Base-by-base conservation (phyloP, 2,797 vertebrate species). In the Eurystomus glaucurus region DNA sequence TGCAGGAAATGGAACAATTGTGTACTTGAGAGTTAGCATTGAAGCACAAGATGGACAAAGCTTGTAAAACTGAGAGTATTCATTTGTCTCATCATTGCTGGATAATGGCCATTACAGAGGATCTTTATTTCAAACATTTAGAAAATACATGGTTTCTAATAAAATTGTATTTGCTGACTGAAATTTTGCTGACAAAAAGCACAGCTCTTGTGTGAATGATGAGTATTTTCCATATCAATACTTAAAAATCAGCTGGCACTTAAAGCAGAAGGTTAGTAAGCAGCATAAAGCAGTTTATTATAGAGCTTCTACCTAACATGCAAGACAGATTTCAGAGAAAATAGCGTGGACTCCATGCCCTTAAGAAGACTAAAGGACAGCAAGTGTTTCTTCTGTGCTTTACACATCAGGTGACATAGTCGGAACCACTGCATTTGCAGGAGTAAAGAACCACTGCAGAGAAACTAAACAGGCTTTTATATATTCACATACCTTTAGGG, bases 401-500 rank as follows among this genome's bases (percentile, higher is more conserved):
- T 69, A 58, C 62, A 85, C 3, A 1, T 33, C n/a, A 96, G 71
- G 26, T 65, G 65, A 71, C 64, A 55, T 12, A 57, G 52, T 3
- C 75, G 37, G n/a, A 93, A 39, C 41, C 33, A n/a, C 48, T 58
- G 54, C 5, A 1, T 54, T 93, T 78, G 9, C 50, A 68, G 50
- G 52, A 91, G 71, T 23, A 68, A 83, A 85, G 14, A 16, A 72
- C 26, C 31, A 72, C 83, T 81, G 20, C 14, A 86, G 77, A 87
- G 37, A 92, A 85, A 72, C 62, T 55, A 19, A 85, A 45, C n/a
- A 58, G 19, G 19, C 43, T 91, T 90, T 91, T 81, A 58, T 43
- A 82, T 81, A 82, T 87, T 87, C 31, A 17, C 69, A 79, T 66
- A 61, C 41, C 66, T 91, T 85, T 55, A 91, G 75, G 87, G 89